phyloP scores from a whole-genome alignment of 2,797 vertebrate species.

The Eutrigla gurnardus region DNA sequence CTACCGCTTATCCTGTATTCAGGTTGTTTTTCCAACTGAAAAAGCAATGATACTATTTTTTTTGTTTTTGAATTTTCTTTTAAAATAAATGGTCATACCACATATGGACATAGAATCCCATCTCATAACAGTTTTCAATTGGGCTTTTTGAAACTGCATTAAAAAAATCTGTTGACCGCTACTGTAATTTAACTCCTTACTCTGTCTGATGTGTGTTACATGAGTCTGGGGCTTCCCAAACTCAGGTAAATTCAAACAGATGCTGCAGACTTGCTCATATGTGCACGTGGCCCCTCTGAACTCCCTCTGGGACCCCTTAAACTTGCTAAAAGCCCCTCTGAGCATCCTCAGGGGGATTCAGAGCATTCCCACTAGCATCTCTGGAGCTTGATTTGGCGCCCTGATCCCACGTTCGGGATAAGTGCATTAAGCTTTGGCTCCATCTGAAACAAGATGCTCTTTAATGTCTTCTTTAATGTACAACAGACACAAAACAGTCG shows the following conservation, averaged over 20 bases:
- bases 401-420: slow-evolving; percentile 12
- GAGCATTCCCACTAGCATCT: slow-evolving; percentile 50
- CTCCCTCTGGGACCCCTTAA: background rate
- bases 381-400: slow-evolving; percentile 33
- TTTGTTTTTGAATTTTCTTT: background rate
- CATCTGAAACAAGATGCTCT: slow-evolving; percentile 44
- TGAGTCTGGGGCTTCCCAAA: background rate
- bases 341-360: slow-evolving; percentile 15
- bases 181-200: no score
- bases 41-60: background rate
- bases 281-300: background rate
- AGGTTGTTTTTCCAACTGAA: no score
- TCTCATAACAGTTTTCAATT: background rate
- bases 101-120: background rate
- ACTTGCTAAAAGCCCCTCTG: background rate
- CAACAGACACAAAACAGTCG: slow-evolving; percentile 51
- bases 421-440: slow-evolving; percentile 34
- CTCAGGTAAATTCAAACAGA: background rate
- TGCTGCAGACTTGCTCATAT: background rate
- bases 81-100: background rate
- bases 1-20: no score
- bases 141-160: background rate
- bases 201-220: background rate
- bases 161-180: background rate
- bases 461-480: slow-evolving; percentile 56